Percentiles rank a stretch among this genome's conserved stretches.
Evolutionary conservation across 23 tunicate species (phyloP).

Genomic region (Diplosoma virens): DNA sequence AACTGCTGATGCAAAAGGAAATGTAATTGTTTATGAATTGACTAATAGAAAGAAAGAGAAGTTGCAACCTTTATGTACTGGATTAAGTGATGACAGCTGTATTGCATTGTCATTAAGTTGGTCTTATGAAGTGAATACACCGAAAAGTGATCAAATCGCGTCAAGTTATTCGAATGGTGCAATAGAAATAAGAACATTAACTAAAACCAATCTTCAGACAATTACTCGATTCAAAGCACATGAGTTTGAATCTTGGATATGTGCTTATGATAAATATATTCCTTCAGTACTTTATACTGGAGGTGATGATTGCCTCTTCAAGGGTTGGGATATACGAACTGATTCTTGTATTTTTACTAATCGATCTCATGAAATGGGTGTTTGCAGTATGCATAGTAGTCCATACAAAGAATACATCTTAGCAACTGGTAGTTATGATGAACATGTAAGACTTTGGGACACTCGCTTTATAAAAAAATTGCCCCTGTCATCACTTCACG

Average conservation of each 20-base stretch:
- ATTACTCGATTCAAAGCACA: slow-evolving; percentile 49
- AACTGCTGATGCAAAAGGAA: slow-evolving; percentile 55
- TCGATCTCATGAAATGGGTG: slow-evolving; percentile 79
- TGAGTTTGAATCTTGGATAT: slow-evolving; percentile 78
- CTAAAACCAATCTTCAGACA: not conserved
- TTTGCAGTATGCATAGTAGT: slow-evolving; percentile 80
- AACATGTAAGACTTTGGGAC: slow-evolving; percentile 77
- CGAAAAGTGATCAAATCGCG: not conserved
- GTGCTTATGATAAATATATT: slow-evolving; percentile 29
- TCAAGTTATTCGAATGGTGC: slow-evolving; percentile 64
- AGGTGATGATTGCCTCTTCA: slow-evolving; percentile 76
- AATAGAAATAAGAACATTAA: slow-evolving; percentile 10
- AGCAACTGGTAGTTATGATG: slow-evolving; percentile 92
- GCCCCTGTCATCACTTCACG: slow-evolving; percentile 39
- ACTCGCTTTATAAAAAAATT: slow-evolving; percentile 47
- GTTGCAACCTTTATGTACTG: not conserved
- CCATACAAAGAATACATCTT: slow-evolving; percentile 20
- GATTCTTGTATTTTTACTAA: slow-evolving; percentile 29
- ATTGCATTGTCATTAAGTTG: slow-evolving; percentile 77
- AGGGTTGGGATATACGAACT: slow-evolving; percentile 67
- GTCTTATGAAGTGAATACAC: slow-evolving; percentile 4
- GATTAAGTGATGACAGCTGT: not conserved
- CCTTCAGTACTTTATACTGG: slow-evolving; percentile 65
- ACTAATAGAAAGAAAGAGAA: too few species aligned
- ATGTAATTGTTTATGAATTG: slow-evolving; percentile 28